Base-by-base conservation (phyloP, 2,113 vertebrate genomes). In the Lucifuga dentata region DNA sequence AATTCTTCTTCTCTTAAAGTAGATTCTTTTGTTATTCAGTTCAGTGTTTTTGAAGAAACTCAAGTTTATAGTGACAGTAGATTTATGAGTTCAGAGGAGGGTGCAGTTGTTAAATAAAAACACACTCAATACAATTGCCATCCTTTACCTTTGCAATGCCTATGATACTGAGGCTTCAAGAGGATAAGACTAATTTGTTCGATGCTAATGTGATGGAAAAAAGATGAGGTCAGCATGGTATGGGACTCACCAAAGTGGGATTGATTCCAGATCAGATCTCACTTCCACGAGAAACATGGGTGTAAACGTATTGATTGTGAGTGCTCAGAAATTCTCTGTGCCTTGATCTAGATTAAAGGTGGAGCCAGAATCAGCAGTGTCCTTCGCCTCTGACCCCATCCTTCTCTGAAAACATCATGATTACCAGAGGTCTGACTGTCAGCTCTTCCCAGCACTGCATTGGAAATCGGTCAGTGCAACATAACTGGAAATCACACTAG, bases 181-280 rank as follows among this genome's bases (percentile, higher is more conserved):
- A 52, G 58, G 72, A 61, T 33, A 32, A 45, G 38, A 63, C 76
- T 87, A 73, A 87, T 88, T 84, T 84, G 67, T 45, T 83, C 63
- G 15, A 90, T 86, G 68, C 73, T 85, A 91, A 91, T 90, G 79
- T 79, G 65, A 81, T 82, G 76, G 78, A 75, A 80, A 85, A 86
- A 81, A 84, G 62, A 85, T 80, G 68, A 82, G 83, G 84, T 85
- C 83, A 85, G 87, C 67, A 58, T 65, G 58, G 64, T 81, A 75
- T 55, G 9, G 1, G 38, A 83, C 76, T 76, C 81, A 73, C 82
- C 73, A 68, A 74, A 75, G 76, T 71, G 61, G 55, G 51, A 90
- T 89, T 83, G 89, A 90, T 91, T 87, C 80, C 76, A 83, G 78
- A 86, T 88, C 81, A 84, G 81, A 84, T 90, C 81, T 87, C 84